Conservation (phyloP, 1,140 invertebrate genomes). For the Diachasmimorpha longicaudata region DNA sequence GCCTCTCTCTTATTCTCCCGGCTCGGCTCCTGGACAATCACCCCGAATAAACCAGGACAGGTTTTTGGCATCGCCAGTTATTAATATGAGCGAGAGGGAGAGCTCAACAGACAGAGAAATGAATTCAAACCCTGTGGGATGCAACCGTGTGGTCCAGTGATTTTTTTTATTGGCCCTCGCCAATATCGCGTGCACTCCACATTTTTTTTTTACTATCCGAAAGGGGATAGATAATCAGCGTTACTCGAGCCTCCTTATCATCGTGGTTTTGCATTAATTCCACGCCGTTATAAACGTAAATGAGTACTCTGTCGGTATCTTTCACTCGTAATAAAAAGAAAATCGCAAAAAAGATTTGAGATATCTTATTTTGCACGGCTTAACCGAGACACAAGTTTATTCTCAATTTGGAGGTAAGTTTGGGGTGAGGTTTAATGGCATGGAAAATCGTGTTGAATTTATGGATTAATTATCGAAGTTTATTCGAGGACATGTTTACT, state of each 20-base stretch:
- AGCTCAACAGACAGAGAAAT: not conserved
- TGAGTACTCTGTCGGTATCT: not conserved
- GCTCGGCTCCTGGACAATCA: conserved; percentile 25
- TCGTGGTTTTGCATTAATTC: not conserved
- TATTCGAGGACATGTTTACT: not conserved
- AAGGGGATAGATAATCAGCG: conserved; percentile 1
- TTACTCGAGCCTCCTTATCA: not conserved
- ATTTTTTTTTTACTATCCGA: not conserved
- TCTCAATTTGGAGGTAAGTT: not conserved
- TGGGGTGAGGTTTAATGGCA: not conserved
- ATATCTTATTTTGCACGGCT: not conserved
- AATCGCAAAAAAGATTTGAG: not conserved
- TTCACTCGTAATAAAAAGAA: not conserved
- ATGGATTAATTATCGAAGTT: not conserved
- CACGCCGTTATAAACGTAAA: not conserved
- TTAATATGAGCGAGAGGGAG: conserved; percentile 41
- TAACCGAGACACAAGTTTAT: not conserved
- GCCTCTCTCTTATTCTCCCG: conserved; percentile 23
- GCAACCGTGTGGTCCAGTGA: conserved; percentile 12
- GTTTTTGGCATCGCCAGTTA: conserved; percentile 46
- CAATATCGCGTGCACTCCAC: conserved; percentile 4
- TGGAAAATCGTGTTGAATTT: not conserved
- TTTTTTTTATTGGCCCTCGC: conserved; percentile 5
- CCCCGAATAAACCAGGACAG: conserved; percentile 40
- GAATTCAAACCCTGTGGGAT: conserved; percentile 34